Evolutionary conservation across 2,888 invertebrate genomes (phyloP), one percentile per base, ranked within the genome.

Genomic region (Lacanobia oleracea): DNA sequence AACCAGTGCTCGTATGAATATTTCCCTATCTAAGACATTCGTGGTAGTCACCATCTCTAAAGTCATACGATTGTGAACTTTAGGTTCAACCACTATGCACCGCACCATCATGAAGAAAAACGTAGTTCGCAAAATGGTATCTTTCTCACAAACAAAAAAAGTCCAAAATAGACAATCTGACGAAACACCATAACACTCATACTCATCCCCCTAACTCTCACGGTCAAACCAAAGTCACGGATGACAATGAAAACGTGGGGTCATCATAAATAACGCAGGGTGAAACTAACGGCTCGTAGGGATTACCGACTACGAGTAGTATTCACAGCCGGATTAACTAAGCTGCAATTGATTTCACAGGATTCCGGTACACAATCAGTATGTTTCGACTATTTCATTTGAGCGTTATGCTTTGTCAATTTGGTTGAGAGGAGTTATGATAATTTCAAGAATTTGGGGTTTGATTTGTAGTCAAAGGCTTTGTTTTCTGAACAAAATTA

Each of bases 311-410:
- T 75, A 85, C 84, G 74, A 83, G 76, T 82, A 78, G 87, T 89
- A 88, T 90, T 91, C 90, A 91, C 85, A 81, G 79, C 76, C 18
- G 70, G 87, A 89, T 89, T 88, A 88, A 86, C 86, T 86, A 84
- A 85, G 83, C 83, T 82, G 83, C 85, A 83, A 88, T 88, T 89
- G 86, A 90, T 89, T 86, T 83, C 70, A 56, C 72, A 70, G 61
- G 78, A 69, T 75, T 61, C n/a, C 50, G 43, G 40, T n/a, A 57
- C 40, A 63, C 56, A 73, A 73, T 59, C 62, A 73, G 62, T 63
- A 54, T 72, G 66, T 65, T 75, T 66, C 54, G 50, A 67, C 61
- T 63, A 51, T 79, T 77, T 78, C 63, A 73, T 73, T 78, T 78
- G 18, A 43, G 16, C 57, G n/a, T 48, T 18, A 62, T 48, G 40